Evolutionary conservation across 2,113 vertebrate genomes (phyloP), one percentile per base, ranked within the genome.

Genomic region (Nothobranchius furzeri): DNA sequence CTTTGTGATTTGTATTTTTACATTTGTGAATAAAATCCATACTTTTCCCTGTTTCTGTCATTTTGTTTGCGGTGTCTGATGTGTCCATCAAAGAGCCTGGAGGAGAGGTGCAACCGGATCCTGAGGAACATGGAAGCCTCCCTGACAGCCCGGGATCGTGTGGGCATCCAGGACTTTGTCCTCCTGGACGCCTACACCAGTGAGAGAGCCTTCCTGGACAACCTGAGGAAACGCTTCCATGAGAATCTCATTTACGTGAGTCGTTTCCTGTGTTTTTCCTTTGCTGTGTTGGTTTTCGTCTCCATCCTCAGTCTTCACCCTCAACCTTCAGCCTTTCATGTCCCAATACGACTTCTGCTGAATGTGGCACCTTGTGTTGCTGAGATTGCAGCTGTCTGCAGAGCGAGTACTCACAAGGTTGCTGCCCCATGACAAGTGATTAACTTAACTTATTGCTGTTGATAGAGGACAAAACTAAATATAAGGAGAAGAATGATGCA

Each of bases 211-310:
- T 96, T 98, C 82, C 86, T 99, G 82, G 96, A 92, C 90, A 99
- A 99, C 84, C 93, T 99, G 0, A 93, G 93, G 75, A 98, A 98
- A 79, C 90, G 97, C 12, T 99, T 97, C 85, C 92, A 93, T 4
- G 94, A 98, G 89, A 96, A 99, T 85, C 96, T 99, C 77, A 98
- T 99, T 73, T 98, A 99, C 0, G 97, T 99, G 79, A 95, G 79
- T 85, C 2, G 2, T 50, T 50, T 50, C 48, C n/a, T 20, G 2
- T 17, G 48, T 17, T 43, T 55, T 48, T 70, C 40, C 57, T 69
- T 45, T 59, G 20, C 15, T 40, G 63, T 68, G 35, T 70, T 9
- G 64, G 65, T 64, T 59, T 46, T 4, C 46, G 58, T 67, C 48
- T 12, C 52, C 60, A 75, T 46, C 63, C 25, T 76, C 3, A 13